phyloP scores from a whole-genome alignment of 2,797 vertebrate species.

The Micropoecilia bifurca region DNA sequence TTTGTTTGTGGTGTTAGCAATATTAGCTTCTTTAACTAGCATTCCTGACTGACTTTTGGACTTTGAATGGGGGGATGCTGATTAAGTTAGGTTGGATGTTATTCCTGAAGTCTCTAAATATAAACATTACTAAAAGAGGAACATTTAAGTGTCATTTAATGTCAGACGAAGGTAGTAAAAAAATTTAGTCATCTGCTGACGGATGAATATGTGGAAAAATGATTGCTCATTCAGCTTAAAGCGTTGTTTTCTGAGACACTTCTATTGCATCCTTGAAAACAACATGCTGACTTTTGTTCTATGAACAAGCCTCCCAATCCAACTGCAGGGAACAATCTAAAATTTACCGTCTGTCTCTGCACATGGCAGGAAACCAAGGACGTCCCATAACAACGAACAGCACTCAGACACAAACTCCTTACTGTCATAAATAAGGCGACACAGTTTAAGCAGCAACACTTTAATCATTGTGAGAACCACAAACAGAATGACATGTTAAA shows the following conservation, averaged over 20 bases:
- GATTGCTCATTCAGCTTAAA: neutral
- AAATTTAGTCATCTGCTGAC: neutral
- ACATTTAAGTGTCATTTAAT: neutral
- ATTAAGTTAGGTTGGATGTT: neutral
- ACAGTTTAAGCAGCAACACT: constrained; percentile 4
- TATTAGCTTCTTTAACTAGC: neutral
- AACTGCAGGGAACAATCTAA: constrained; percentile 6
- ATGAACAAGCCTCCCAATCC: neutral
- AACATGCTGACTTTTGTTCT: neutral
- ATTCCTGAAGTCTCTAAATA: neutral
- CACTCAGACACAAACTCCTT: constrained; percentile 21
- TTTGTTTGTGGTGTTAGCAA: neutral
- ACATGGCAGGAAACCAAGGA: constrained; percentile 31
- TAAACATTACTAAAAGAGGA: neutral
- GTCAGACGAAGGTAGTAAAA: neutral
- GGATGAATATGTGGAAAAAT: neutral
- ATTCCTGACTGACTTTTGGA: neutral
- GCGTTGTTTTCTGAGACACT: neutral
- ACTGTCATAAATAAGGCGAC: constrained; percentile 19
- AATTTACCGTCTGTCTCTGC: constrained; percentile 14
- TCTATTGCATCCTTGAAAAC: neutral
- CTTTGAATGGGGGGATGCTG: neutral
- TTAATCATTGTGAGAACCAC: constrained; percentile 14
- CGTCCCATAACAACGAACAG: constrained; percentile 4
- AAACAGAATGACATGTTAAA: constrained; percentile 16